Base-by-base conservation (phyloP, 2,797 vertebrate genomes). In the Eulemur mongoz region DNA sequence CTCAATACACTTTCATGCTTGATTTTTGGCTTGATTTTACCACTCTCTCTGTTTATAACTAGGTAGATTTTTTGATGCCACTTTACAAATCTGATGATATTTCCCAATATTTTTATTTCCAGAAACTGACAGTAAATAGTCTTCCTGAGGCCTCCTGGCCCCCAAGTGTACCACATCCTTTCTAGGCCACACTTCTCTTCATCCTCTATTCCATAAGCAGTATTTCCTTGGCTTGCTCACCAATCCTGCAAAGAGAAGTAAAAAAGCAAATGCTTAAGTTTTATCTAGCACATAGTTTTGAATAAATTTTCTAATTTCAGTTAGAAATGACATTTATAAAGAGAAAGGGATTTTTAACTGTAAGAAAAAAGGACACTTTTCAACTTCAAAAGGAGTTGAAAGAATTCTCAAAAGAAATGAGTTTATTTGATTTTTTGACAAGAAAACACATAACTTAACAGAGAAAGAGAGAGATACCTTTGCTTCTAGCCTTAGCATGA, bases 281-380 rank as follows among this genome's bases (percentile, higher is more conserved):
- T 83, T 85, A 69, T 94, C 45, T 94, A 27, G 13, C 7, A 87
- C 6, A 38, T 57, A 12, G 17, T 75, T 82, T 48, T 80, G 25
- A 61, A 67, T 73, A 87, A 92, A 80, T 61, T 72, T 91, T 84
- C 4, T 27, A 72, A 84, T 61, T 89, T 89, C 59, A 82, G 2
- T 89, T 80, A 83, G 30, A 83, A 84, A 87, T 93, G 15, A 23
- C 69, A 80, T 90, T 54, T 79, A 76, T 83, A 79, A 93, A 89
- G 9, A 45, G 4, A 18, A 32, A 93, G 32, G 76, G 0, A 84
- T 57, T 92, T 83, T 69, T 14, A 75, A 43, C 32, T 30, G 45
- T 14, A 48, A 32, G 75, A 78, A 72, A 84, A 83, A 90, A 17
- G 8, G 40, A 85, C 45, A 63, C 4, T 69, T 97, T 50, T 70